phyloP scores from a whole-genome alignment of 2,797 vertebrate species.

The Anas capensis region DNA sequence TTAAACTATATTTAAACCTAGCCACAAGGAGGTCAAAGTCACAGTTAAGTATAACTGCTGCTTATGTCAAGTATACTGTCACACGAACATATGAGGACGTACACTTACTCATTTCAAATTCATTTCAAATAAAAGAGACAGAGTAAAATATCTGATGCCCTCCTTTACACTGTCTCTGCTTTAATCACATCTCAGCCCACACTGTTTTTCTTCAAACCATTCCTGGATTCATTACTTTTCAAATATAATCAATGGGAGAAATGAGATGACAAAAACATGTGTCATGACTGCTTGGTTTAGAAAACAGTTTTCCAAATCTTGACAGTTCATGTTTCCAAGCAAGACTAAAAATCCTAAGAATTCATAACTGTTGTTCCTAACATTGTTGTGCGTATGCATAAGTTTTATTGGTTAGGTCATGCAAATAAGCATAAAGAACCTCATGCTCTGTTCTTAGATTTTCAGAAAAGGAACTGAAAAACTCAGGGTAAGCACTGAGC shows the following conservation, averaged over 20 bases:
- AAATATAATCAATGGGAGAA: not conserved
- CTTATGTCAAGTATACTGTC: not conserved
- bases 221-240: not conserved
- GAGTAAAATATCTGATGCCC: not conserved
- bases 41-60: not conserved
- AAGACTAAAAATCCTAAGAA: not conserved
- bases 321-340: not conserved
- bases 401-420: not conserved
- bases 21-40: not conserved
- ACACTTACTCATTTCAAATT: not conserved
- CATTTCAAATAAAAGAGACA: not conserved
- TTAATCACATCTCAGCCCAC: not conserved
- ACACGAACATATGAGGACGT: not conserved
- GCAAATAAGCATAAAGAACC: not conserved
- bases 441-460: not conserved
- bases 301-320: not conserved
- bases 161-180: not conserved
- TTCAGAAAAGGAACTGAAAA: not conserved
- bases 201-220: not conserved
- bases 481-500: not conserved
- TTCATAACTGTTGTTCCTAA: not conserved
- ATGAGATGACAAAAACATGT: not conserved
- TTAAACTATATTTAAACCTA: not conserved
- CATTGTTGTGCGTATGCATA: accelerated
- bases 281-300: not conserved